Conservation (phyloP, 2,888 invertebrate species). For the Hydroisotoma schaefferi region DNA sequence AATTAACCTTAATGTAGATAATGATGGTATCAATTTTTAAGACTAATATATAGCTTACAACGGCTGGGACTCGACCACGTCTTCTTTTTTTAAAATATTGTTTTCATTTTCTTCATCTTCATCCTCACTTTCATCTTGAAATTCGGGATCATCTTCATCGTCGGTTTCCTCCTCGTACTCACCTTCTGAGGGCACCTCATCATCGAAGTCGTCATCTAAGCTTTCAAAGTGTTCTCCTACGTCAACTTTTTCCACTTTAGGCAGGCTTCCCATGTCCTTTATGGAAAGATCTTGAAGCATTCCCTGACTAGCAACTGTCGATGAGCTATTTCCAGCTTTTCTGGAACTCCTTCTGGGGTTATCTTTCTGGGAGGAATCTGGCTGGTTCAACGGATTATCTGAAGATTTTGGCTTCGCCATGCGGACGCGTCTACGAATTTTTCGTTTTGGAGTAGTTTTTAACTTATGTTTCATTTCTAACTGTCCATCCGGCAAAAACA, state of each 20-base stretch:
- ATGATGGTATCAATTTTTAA: no score
- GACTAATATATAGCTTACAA: no score
- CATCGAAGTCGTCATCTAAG: no score
- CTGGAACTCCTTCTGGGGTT: conserved; percentile 4
- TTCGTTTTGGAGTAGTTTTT: conserved; percentile 19
- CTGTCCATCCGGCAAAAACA: conserved; percentile 26
- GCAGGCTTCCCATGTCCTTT: conserved; percentile 11
- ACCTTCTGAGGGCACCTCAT: not conserved
- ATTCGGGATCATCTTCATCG: conserved; percentile 17
- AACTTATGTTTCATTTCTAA: conserved; percentile 27
- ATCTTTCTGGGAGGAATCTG: conserved; percentile 10
- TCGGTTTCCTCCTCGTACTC: conserved; percentile 16
- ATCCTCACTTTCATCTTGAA: no score
- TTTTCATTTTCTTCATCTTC: no score
- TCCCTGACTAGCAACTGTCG: conserved; percentile 7
- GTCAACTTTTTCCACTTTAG: conserved; percentile 20
- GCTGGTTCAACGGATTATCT: not conserved
- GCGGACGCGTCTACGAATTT: conserved; percentile 1
- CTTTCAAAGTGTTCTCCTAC: no score
- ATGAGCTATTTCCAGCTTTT: not conserved
- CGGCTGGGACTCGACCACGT: no score
- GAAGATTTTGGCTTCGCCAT: no score
- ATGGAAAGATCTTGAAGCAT: conserved; percentile 19
- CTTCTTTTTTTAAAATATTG: no score
- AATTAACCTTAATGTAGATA: no score